Evolutionary conservation across 2,888 invertebrate species (phyloP), one percentile per base, ranked within the genome.

Genomic region (Drosophila fungiperda): DNA sequence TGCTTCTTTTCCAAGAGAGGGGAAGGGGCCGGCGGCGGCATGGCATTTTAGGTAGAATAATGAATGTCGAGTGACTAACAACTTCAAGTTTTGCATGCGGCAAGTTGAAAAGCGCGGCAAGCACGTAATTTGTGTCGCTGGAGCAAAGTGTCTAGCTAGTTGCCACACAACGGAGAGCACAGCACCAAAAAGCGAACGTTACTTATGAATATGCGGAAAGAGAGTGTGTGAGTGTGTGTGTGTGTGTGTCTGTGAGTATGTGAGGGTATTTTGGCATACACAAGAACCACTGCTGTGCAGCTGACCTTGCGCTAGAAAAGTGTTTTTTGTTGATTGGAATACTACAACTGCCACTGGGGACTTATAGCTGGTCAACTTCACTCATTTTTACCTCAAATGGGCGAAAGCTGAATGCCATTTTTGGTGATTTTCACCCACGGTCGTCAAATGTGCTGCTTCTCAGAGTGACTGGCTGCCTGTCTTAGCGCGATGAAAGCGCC

Each of bases 341-440:
- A 17, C 7, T 42, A 49, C 49, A 36, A 73, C 66, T 29, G 45
- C 50, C 32, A 40, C 57, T 32, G 57, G 29, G 40, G 48, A 57
- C 74, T 59, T 42, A 36, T 65, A 50, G 58, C 32, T 26, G n/a
- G 45, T 29, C 26, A 58, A 50, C 62, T 23, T 42, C 36, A 54
- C 20, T 26, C 59, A 29, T 29, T 15, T 67, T 59, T 9, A 23
- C 63, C 58, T 69, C 55, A 85, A 89, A 86, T 85, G 86, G 88
- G 90, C 88, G 86, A 87, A 87, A 87, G 86, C 85, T 84, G 83
- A 80, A 85, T 89, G 90, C 73, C 83, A 73, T 82, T 78, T 80
- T 83, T 80, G 66, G 83, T 76, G 80, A 85, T 89, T 86, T 86
- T 87, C 86, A 89, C 90, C 86, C 86, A 89, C 88, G 76, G 72